A percentile compares a stretch with the other conserved stretches of the same genome.
These are phyloP conservation scores for Aviceda subcristata DNA, from an alignment of 2,113 vertebrate genomes.

Conservation along the genomic window DNA sequence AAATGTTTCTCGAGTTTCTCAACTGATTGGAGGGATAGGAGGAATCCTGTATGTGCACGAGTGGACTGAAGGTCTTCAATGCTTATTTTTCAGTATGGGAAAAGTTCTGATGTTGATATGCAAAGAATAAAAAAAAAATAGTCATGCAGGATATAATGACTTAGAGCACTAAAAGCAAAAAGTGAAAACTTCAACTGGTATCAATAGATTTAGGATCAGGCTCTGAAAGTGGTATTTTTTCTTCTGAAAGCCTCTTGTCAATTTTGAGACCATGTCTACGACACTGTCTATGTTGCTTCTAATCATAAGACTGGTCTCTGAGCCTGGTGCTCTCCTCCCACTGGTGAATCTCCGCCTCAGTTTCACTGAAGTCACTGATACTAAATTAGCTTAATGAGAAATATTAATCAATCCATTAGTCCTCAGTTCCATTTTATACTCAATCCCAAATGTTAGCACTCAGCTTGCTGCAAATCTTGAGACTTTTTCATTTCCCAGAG, in stretches of 20 bases:
- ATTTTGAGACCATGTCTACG: background rate
- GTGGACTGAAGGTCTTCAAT: background rate
- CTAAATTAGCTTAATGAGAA: background rate
- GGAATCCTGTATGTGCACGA: background rate
- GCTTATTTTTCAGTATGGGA: background rate
- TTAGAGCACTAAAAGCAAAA: background rate
- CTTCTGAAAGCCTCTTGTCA: background rate
- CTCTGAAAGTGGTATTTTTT: background rate
- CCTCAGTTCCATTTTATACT: background rate
- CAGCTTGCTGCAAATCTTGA: background rate
- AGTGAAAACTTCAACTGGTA: background rate
- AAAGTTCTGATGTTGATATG: background rate
- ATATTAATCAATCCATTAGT: background rate
- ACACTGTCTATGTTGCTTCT: background rate
- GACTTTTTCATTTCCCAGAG: background rate
- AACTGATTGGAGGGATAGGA: background rate
- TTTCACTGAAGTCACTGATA: background rate
- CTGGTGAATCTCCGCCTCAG: background rate
- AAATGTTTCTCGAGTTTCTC: background rate
- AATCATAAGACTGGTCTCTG: background rate
- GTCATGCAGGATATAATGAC: background rate
- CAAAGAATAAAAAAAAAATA: background rate
- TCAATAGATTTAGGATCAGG: background rate
- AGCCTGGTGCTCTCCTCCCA: background rate
- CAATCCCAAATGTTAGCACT: background rate